Percentiles rank a stretch among this genome's conserved stretches.
Evolutionary conservation across 1,140 invertebrate species (phyloP).

Genomic region (Wiebesia pumilae): DNA sequence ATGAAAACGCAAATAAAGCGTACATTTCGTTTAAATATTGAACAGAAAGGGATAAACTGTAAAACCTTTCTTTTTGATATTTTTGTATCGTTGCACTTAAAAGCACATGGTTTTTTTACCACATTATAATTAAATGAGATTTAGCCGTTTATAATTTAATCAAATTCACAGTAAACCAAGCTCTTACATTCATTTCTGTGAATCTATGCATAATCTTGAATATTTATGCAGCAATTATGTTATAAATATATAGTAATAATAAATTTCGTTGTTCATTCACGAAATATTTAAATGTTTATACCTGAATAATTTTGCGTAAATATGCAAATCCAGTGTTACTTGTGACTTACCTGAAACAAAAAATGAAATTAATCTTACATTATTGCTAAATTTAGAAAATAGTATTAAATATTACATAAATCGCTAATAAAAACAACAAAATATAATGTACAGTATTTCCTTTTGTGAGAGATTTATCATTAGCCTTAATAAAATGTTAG

Average conservation of each 20-base stretch:
- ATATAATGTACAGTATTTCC: too few relatives aligned
- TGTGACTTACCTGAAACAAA: background rate
- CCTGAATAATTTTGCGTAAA: background rate
- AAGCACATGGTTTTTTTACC: background rate
- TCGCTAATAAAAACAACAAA: too few relatives aligned
- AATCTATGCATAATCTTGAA: too few relatives aligned
- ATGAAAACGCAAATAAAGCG: background rate
- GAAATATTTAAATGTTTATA: too few relatives aligned
- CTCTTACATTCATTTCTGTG: too few relatives aligned
- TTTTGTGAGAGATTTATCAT: too few relatives aligned
- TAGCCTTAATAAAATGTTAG: too few relatives aligned
- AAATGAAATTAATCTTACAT: background rate
- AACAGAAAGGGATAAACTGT: background rate
- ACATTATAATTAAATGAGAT: background rate
- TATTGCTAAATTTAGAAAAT: background rate
- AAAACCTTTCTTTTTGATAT: background rate
- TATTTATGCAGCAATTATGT: too few relatives aligned
- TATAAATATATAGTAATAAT: too few relatives aligned
- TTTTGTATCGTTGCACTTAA: background rate
- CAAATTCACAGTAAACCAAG: too few relatives aligned
- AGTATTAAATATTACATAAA: background rate
- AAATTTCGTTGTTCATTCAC: too few relatives aligned
- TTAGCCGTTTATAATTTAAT: background rate
- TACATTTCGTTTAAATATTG: background rate
- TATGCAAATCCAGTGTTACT: background rate